Percentiles rank a stretch among this genome's conserved stretches.
These are phyloP conservation scores for Triops longicaudatus DNA, from an alignment of 1,140 invertebrate species.

Conservation along the genomic window DNA sequence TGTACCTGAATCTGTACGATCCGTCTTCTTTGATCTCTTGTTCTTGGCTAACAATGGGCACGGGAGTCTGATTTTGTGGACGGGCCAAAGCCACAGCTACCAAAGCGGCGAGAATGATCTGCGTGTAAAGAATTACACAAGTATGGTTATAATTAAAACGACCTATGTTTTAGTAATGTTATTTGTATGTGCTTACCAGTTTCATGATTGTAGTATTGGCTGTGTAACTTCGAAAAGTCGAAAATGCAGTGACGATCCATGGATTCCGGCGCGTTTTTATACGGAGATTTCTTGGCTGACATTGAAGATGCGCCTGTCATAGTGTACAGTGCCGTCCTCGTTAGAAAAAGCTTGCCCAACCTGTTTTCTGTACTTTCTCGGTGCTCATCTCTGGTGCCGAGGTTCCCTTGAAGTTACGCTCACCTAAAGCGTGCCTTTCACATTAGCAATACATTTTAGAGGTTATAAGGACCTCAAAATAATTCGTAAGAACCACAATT, in stretches of 20 bases:
- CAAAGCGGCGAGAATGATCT: slow-evolving; percentile 24
- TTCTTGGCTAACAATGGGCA: slow-evolving; percentile 55
- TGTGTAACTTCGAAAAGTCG: neutral
- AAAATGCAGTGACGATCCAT: neutral
- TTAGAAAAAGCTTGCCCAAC: neutral
- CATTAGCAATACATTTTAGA: neutral
- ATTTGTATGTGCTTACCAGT: neutral
- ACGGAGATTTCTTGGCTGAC: neutral
- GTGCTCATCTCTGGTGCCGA: neutral
- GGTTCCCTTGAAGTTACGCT: neutral
- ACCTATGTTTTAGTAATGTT: neutral
- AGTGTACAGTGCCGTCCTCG: neutral
- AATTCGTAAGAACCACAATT: no score
- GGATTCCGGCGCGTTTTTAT: neutral
- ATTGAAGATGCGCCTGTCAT: neutral
- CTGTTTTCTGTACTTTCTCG: neutral
- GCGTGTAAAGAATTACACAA: neutral
- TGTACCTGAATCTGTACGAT: slow-evolving; percentile 34
- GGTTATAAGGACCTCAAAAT: no score
- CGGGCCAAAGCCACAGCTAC: slow-evolving; percentile 22
- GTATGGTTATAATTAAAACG: neutral
- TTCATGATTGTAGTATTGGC: neutral
- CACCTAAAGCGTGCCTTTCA: neutral
- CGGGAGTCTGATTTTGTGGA: slow-evolving; percentile 38
- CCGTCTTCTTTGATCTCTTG: slow-evolving; percentile 46